Conservation (phyloP, 1,140 invertebrate species). For the Lepidotrigona ventralis region DNA sequence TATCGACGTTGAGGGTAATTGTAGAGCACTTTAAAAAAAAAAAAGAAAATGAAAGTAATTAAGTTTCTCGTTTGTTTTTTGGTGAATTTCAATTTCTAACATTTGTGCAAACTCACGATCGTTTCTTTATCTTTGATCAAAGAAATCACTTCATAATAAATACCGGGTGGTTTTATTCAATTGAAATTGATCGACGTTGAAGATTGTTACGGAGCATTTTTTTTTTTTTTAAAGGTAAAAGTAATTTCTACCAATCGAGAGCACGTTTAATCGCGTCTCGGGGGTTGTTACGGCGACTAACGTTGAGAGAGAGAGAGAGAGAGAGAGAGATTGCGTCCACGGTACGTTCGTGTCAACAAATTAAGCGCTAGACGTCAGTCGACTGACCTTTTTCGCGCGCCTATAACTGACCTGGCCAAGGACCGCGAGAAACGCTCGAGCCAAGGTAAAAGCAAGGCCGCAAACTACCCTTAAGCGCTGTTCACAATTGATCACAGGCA, state of each 20-base stretch:
- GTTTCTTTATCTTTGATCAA: no score
- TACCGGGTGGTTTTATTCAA: not conserved
- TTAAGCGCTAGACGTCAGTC: constrained; percentile 44
- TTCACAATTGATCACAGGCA: constrained; percentile 2
- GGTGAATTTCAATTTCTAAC: no score
- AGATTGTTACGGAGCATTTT: not conserved
- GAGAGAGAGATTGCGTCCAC: no score
- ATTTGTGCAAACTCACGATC: no score
- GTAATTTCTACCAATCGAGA: no score
- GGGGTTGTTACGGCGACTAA: not conserved
- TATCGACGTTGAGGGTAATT: no score
- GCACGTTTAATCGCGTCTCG: not conserved
- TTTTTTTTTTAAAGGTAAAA: not conserved
- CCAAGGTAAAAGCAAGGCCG: constrained; percentile 57
- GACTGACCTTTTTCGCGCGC: constrained; percentile 40
- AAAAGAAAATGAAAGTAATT: no score
- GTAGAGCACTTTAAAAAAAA: no score
- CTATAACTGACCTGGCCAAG: constrained; percentile 61
- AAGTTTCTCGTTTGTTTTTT: no score
- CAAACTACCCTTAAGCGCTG: constrained; percentile 19
- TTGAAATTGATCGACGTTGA: not conserved
- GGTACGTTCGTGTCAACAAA: constrained; percentile 44
- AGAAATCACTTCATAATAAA: no score
- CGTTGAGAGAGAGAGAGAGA: not conserved
- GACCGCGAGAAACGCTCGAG: constrained; percentile 59